Percentiles rank a stretch among this genome's conserved stretches.
phyloP scores from a whole-genome alignment of 2,113 vertebrate genomes.

The Gavia stellata region DNA sequence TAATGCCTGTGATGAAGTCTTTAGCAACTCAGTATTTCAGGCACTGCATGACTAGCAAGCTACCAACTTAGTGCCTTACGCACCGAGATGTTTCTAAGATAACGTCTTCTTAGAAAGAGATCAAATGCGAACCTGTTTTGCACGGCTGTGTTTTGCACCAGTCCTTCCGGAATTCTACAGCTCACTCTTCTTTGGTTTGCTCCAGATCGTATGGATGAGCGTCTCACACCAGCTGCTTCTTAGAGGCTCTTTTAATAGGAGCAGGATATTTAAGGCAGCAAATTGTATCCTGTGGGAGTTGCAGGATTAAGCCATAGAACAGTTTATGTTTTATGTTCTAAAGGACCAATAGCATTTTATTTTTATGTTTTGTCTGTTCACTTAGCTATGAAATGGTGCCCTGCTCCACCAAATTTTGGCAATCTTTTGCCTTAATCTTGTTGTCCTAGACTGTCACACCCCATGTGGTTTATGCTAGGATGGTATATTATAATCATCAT shows the following conservation, averaged over 20 bases:
- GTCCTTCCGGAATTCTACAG: background rate
- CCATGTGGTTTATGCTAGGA: background rate
- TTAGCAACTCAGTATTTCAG: background rate
- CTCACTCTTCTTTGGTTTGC: background rate
- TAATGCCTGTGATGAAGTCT: background rate
- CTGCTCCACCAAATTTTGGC: background rate
- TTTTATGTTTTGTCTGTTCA: background rate
- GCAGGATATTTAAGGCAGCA: background rate
- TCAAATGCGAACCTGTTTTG: background rate
- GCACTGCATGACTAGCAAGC: background rate
- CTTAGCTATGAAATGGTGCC: background rate
- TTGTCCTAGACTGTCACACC: background rate
- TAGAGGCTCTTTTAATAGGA: background rate
- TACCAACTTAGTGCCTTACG: background rate
- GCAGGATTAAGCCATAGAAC: background rate
- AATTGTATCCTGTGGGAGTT: background rate
- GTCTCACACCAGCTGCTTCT: background rate
- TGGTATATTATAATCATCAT: background rate
- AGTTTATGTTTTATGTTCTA: background rate
- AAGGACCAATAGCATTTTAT: background rate
- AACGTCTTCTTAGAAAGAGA: slow-evolving; percentile 27
- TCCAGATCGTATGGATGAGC: background rate
- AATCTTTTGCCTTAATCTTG: background rate
- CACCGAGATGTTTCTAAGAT: background rate
- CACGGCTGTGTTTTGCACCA: background rate